phyloP scores from a whole-genome alignment of 2,797 vertebrate genomes.

The Poecilia picta region DNA sequence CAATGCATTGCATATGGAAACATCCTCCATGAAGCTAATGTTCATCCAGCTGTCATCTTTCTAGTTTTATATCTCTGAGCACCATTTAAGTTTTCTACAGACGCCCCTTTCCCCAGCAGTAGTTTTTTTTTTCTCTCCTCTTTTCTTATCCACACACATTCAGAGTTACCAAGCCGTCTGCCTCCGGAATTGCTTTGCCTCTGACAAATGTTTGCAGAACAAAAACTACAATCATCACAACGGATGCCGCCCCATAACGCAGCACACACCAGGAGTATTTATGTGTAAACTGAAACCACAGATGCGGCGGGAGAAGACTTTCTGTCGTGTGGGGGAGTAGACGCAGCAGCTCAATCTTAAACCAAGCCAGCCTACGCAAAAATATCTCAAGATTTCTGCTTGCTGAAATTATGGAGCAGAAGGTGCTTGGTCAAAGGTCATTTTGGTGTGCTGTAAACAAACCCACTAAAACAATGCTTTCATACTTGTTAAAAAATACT shows the following conservation, averaged over 20 bases:
- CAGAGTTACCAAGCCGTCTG: constrained; percentile 32
- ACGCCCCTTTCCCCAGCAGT: neutral
- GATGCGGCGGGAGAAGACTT: constrained; percentile 32
- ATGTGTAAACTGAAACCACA: constrained; percentile 41
- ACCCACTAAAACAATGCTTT: neutral
- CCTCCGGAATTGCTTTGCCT: constrained; percentile 37
- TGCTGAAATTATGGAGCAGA: neutral
- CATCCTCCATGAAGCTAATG: neutral
- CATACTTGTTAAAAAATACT: neutral
- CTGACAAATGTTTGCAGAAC: constrained; percentile 56
- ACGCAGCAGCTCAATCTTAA: constrained; percentile 42
- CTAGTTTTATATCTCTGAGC: constrained; percentile 25
- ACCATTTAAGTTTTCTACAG: constrained; percentile 26
- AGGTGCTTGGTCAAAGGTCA: neutral
- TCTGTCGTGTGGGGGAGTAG: constrained; percentile 53
- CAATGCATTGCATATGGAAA: neutral
- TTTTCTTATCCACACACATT: constrained; percentile 15
- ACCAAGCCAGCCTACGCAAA: constrained; percentile 10
- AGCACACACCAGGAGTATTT: constrained; percentile 41
- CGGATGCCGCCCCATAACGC: constrained; percentile 37
- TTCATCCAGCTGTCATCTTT: constrained; percentile 9
- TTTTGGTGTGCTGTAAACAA: neutral
- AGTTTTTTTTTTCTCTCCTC: neutral
- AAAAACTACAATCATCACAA: constrained; percentile 49
- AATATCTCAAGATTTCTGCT: neutral